Evolutionary conservation across 2,113 vertebrate genomes (phyloP).

Genomic region (Salminus brasiliensis): DNA sequence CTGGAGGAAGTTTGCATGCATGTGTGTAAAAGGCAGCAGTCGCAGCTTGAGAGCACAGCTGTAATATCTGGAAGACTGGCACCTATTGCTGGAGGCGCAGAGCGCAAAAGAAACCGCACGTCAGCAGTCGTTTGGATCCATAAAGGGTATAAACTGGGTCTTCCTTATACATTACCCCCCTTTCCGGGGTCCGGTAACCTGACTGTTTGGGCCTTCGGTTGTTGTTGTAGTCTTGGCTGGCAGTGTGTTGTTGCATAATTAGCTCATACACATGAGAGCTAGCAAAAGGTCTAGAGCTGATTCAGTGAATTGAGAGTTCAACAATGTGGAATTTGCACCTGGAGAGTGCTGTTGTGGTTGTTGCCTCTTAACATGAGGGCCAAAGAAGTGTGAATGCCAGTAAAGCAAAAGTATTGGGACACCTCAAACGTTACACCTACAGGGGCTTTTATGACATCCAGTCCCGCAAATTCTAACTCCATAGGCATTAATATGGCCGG

Average conservation of each 20-base stretch:
- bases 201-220: too few relatives aligned
- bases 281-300: background rate
- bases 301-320: background rate
- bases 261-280: background rate
- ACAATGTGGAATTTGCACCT: background rate
- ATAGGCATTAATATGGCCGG: too few relatives aligned
- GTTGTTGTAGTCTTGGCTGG: too few relatives aligned
- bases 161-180: background rate
- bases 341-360: too few relatives aligned
- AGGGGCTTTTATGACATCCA: too few relatives aligned
- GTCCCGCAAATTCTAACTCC: too few relatives aligned
- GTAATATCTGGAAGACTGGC: conserved; percentile 24
- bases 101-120: background rate
- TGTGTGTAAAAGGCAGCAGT: conserved; percentile 5
- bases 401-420: background rate
- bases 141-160: background rate
- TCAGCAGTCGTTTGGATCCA: too few relatives aligned
- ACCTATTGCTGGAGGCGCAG: conserved; percentile 6
- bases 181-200: background rate
- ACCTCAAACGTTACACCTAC: too few relatives aligned
- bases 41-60: conserved; percentile 44
- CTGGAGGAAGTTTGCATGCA: conserved; percentile 17
- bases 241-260: background rate
- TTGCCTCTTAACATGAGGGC: background rate
- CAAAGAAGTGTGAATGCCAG: background rate